Conservation (phyloP, 2,888 invertebrate genomes). For the Ectemnius cavifrons region DNA sequence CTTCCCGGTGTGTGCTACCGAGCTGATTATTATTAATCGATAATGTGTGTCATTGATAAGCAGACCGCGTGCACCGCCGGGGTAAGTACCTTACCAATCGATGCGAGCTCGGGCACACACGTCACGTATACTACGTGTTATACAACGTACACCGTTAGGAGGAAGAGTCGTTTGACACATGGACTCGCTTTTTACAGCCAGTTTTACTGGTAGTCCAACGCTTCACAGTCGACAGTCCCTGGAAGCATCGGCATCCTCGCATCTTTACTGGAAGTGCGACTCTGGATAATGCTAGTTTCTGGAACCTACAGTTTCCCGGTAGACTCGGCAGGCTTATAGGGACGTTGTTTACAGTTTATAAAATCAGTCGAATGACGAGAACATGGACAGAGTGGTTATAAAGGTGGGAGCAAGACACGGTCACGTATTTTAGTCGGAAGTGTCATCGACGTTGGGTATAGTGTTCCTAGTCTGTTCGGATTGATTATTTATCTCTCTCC, state of each 20-base stretch:
- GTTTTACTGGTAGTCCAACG: slow-evolving; percentile 33
- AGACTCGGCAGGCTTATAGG: too few species aligned
- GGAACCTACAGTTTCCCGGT: too few species aligned
- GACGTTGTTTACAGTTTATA: too few species aligned
- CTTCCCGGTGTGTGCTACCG: slow-evolving; percentile 29
- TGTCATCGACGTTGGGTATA: too few species aligned
- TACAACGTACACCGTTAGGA: slow-evolving; percentile 65
- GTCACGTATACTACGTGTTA: slow-evolving; percentile 55
- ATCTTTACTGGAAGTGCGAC: too few species aligned
- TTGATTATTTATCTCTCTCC: too few species aligned
- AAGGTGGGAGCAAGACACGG: too few species aligned
- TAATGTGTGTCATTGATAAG: slow-evolving; percentile 39
- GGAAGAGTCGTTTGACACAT: slow-evolving; percentile 43
- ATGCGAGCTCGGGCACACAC: slow-evolving; percentile 46
- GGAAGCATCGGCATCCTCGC: slow-evolving; percentile 22
- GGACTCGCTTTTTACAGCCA: slow-evolving; percentile 45
- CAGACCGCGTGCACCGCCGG: slow-evolving; percentile 36
- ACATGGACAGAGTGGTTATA: too few species aligned
- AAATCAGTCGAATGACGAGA: too few species aligned
- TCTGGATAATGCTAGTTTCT: too few species aligned
- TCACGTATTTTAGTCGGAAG: too few species aligned
- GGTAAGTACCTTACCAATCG: slow-evolving; percentile 20
- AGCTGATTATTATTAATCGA: slow-evolving; percentile 39
- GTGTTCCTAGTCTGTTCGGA: too few species aligned
- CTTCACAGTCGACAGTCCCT: slow-evolving; percentile 16